Evolutionary conservation across 2,888 invertebrate genomes (phyloP).

Genomic region (Hypsopygia costalis): DNA sequence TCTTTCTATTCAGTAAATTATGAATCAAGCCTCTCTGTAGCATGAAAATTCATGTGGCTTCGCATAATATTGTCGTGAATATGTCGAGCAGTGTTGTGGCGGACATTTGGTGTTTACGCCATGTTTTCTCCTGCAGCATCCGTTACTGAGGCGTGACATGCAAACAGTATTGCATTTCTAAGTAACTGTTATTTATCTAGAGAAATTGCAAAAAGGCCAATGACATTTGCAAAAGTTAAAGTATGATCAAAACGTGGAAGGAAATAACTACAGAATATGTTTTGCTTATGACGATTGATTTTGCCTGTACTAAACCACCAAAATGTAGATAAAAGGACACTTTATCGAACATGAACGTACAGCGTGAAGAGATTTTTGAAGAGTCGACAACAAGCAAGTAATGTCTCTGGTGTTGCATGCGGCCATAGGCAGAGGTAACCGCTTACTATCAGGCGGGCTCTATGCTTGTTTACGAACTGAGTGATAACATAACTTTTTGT

Average conservation of each 20-base stretch:
- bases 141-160: slow-evolving; percentile 27
- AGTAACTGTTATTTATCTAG: background rate
- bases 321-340: no score
- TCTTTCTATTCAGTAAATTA: background rate
- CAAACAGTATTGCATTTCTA: slow-evolving; percentile 6
- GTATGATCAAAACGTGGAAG: no score
- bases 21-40: background rate
- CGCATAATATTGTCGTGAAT: slow-evolving; percentile 16
- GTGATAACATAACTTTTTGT: no score
- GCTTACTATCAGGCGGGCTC: no score
- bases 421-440: background rate
- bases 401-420: no score
- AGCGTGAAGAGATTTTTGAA: no score
- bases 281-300: no score
- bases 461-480: no score
- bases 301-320: no score
- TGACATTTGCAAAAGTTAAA: slow-evolving; percentile 1
- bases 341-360: no score
- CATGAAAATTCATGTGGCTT: slow-evolving; percentile 2
- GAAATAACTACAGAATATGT: no score
- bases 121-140: slow-evolving; percentile 53
- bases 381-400: no score
- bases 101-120: slow-evolving; percentile 23
- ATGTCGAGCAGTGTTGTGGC: slow-evolving; percentile 11
- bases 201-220: slow-evolving; percentile 3